Conservation (phyloP, 2,888 invertebrate species). For the Oscheius sp. region DNA sequence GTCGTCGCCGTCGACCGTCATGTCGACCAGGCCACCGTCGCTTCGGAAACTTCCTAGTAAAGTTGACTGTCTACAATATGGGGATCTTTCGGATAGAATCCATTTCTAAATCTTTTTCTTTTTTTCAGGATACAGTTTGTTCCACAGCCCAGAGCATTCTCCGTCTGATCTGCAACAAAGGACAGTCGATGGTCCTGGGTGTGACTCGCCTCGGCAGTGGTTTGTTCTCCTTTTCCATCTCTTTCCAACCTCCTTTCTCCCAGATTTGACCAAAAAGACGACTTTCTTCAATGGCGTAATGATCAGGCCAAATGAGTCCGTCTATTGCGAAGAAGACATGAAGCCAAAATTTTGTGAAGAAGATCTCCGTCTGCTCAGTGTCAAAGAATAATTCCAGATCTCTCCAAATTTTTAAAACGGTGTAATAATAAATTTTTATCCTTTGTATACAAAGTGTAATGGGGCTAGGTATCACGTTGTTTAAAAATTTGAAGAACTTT, state of each 20-base stretch:
- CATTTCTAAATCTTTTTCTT: neutral
- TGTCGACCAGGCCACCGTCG: no score
- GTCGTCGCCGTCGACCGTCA: no score
- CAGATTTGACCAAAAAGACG: conserved; percentile 30
- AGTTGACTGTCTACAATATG: no score
- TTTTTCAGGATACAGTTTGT: conserved; percentile 86
- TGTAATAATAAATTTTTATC: neutral
- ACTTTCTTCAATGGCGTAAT: conserved; percentile 13
- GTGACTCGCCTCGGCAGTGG: neutral
- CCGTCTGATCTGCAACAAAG: conserved; percentile 80
- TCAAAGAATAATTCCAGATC: neutral
- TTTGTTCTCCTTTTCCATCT: neutral
- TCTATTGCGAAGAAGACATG: conserved; percentile 20
- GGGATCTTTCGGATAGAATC: no score
- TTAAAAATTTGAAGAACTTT: conserved; percentile 33
- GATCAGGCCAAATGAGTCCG: conserved; percentile 18
- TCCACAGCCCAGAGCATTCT: conserved; percentile 91
- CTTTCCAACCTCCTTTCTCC: neutral
- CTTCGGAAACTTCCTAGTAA: no score
- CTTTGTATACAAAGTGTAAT: no score
- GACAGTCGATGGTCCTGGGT: conserved; percentile 44
- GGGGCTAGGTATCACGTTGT: no score
- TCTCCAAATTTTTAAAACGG: no score
- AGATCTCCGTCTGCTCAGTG: conserved; percentile 5
- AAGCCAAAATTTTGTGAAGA: conserved; percentile 34